phyloP scores from a whole-genome alignment of 2,113 vertebrate species.

The Takifugu bimaculatus region DNA sequence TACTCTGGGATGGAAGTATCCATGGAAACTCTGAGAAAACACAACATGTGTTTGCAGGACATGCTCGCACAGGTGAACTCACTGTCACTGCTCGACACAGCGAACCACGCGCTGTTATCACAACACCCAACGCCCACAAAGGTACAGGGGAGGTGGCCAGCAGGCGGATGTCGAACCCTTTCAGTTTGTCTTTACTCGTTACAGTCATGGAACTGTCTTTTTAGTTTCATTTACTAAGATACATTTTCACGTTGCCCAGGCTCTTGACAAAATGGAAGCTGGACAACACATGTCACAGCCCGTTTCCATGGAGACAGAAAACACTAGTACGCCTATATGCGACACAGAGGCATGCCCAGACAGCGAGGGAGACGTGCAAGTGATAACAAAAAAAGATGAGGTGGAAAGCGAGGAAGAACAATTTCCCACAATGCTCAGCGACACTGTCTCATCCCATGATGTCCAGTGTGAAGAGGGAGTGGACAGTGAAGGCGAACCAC shows the following conservation, averaged over 20 bases:
- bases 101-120: no score
- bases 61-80: constrained; percentile 62
- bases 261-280: constrained; percentile 44
- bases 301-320: not conserved
- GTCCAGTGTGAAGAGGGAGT: not conserved
- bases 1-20: constrained; percentile 74
- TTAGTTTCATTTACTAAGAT: no score
- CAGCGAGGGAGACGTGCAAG: not conserved
- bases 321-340: not conserved
- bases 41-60: constrained; percentile 70
- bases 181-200: no score
- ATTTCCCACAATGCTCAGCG: constrained; percentile 29
- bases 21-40: constrained; percentile 69
- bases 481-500: not conserved
- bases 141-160: not conserved
- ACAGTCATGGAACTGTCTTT: no score
- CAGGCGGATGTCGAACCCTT: not conserved
- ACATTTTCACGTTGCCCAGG: constrained; percentile 13
- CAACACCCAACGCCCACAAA: no score
- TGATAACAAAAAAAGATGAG: not conserved
- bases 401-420: constrained; percentile 11
- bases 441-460: constrained; percentile 4
- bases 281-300: not conserved
- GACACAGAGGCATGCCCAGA: not conserved
- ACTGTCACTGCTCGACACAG: not conserved